These are phyloP conservation scores for Papilio polyxenes DNA, from an alignment of 1,140 invertebrate species.

Conservation along the genomic window DNA sequence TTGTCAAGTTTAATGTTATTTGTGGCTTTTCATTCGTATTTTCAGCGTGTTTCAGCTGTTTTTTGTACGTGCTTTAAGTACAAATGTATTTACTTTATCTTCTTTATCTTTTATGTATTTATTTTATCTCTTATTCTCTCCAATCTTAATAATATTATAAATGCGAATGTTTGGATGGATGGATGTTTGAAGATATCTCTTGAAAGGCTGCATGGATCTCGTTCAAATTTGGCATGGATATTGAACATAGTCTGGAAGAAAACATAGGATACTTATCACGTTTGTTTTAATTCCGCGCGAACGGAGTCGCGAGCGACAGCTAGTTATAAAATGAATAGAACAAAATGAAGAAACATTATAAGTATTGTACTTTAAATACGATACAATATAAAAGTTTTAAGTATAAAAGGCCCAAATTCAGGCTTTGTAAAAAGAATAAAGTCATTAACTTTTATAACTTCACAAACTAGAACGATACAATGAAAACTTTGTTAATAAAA, in stretches of 20 bases:
- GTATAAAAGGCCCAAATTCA: neutral
- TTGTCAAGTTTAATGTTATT: neutral
- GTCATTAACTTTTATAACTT: conserved; percentile 18
- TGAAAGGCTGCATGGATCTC: too few relatives aligned
- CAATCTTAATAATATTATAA: too few relatives aligned
- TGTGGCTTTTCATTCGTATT: neutral
- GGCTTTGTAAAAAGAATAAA: neutral
- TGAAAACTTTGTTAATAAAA: conserved; percentile 20
- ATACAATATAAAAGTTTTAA: conserved; percentile 12
- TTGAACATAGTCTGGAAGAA: too few relatives aligned
- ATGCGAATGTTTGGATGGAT: too few relatives aligned
- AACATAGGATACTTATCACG: too few relatives aligned
- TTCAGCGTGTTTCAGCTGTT: neutral
- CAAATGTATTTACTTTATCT: too few relatives aligned
- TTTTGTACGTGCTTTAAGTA: neutral
- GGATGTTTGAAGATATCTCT: too few relatives aligned
- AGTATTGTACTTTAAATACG: neutral
- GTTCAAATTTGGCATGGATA: too few relatives aligned
- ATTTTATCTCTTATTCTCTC: neutral
- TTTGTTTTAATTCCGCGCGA: too few relatives aligned
- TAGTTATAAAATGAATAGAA: neutral
- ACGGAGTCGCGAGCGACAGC: too few relatives aligned
- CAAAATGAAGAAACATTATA: neutral
- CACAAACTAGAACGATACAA: neutral
- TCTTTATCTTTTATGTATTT: too few relatives aligned